Evolutionary conservation across 1,140 invertebrate species (phyloP).

Genomic region (Orchesella cincta): DNA sequence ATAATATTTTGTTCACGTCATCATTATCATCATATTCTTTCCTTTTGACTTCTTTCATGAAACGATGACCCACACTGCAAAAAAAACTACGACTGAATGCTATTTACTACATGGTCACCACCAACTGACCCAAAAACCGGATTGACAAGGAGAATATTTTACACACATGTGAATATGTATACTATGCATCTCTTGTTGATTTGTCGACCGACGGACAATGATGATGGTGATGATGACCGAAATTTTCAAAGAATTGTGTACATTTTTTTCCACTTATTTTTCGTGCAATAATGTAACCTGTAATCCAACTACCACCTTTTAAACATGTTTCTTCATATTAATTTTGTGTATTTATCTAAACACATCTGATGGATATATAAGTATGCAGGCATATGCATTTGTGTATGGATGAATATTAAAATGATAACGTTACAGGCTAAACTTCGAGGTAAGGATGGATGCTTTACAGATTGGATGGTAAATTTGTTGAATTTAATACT

Average conservation of each 20-base stretch:
- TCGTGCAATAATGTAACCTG: neutral
- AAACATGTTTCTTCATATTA: neutral
- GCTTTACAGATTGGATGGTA: neutral
- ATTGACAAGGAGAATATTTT: neutral
- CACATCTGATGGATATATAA: neutral
- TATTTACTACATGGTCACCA: neutral
- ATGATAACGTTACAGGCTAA: neutral
- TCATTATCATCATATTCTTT: neutral
- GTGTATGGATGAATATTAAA: neutral
- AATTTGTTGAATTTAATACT: neutral
- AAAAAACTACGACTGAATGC: neutral
- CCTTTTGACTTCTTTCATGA: neutral
- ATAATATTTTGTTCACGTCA: neutral
- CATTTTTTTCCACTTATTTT: neutral
- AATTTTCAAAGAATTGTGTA: neutral
- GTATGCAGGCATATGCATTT: neutral
- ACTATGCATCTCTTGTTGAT: neutral
- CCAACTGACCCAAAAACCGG: constrained; percentile 23
- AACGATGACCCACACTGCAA: constrained; percentile 3
- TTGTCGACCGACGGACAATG: neutral
- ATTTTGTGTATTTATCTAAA: neutral
- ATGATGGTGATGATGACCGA: neutral
- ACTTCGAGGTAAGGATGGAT: neutral
- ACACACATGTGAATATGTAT: neutral
- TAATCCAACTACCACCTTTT: neutral